These are phyloP conservation scores for Mastacembelus armatus DNA, from an alignment of 2,797 vertebrate species.

Conservation along the genomic window DNA sequence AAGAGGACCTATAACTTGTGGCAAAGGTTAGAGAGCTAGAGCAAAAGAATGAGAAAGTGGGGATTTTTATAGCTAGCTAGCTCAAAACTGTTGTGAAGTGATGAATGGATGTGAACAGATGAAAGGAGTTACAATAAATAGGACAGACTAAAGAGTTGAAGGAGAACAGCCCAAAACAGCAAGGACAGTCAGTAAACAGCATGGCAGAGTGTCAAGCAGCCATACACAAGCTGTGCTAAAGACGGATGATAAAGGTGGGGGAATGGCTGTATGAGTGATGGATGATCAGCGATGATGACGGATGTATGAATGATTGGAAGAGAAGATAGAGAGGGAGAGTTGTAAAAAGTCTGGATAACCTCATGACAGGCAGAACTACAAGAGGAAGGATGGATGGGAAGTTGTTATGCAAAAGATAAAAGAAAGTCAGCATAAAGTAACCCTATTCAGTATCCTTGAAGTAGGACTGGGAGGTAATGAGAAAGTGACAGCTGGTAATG, in stretches of 20 bases:
- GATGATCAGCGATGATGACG: slow-evolving; percentile 64
- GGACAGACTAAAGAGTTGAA: slow-evolving; percentile 57
- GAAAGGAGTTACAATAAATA: slow-evolving; percentile 48
- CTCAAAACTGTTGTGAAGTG: slow-evolving; percentile 29
- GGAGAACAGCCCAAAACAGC: slow-evolving; percentile 50
- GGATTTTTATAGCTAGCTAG: slow-evolving; percentile 29
- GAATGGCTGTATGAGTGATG: slow-evolving; percentile 62
- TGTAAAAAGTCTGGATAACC: slow-evolving; percentile 70
- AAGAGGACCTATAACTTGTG: slow-evolving; percentile 10
- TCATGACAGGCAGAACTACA: slow-evolving; percentile 50
- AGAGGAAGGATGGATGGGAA: slow-evolving; percentile 46
- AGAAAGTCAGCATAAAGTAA: slow-evolving; percentile 53
- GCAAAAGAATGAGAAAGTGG: slow-evolving; percentile 10
- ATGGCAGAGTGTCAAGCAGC: slow-evolving; percentile 46
- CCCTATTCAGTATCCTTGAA: slow-evolving; percentile 50
- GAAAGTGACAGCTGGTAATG: slow-evolving; percentile 13
- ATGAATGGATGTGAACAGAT: slow-evolving; percentile 42
- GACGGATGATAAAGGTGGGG: slow-evolving; percentile 67
- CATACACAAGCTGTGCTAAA: slow-evolving; percentile 54
- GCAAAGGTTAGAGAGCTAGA: slow-evolving; percentile 45
- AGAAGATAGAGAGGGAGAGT: slow-evolving; percentile 46
- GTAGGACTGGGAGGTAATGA: slow-evolving; percentile 13
- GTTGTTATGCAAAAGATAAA: slow-evolving; percentile 50
- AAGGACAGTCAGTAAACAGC: slow-evolving; percentile 65
- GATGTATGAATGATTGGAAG: slow-evolving; percentile 65